A percentile compares a stretch with the other conserved stretches of the same genome.
phyloP scores from a whole-genome alignment of 2,113 vertebrate genomes.

The Phoxinus phoxinus region DNA sequence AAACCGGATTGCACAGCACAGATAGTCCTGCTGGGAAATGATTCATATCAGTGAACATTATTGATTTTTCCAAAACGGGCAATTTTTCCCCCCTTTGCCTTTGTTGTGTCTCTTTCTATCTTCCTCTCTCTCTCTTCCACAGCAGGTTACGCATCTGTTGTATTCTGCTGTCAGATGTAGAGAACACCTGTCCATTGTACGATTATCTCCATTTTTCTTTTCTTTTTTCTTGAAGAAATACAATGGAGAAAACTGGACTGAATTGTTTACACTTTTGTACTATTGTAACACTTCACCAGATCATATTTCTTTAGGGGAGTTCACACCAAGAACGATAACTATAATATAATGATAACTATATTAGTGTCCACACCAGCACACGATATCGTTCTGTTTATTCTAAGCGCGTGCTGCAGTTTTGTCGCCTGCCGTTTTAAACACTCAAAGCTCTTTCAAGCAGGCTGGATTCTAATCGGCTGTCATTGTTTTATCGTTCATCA shows the following conservation, averaged over 20 bases:
- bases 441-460: too few species aligned
- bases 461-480: too few species aligned
- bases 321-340: too few species aligned
- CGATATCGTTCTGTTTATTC: too few species aligned
- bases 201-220: constrained; percentile 33
- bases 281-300: neutral
- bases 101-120: constrained; percentile 59
- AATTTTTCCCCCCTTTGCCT: constrained; percentile 57
- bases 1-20: constrained; percentile 66
- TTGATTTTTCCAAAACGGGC: constrained; percentile 74
- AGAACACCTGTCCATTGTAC: constrained; percentile 48
- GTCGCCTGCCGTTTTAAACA: too few species aligned
- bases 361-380: too few species aligned
- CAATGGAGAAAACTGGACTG: neutral
- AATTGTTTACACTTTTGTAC: neutral
- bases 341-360: too few species aligned
- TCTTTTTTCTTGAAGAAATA: neutral
- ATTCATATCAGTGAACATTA: constrained; percentile 81
- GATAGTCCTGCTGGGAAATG: constrained; percentile 74
- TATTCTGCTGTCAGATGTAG: constrained; percentile 46
- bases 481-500: too few species aligned
- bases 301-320: neutral
- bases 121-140: constrained; percentile 38
- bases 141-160: constrained; percentile 55
- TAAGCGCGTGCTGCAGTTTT: too few species aligned